Conservation (phyloP, 2,797 vertebrate genomes). For the Synanceia verrucosa region DNA sequence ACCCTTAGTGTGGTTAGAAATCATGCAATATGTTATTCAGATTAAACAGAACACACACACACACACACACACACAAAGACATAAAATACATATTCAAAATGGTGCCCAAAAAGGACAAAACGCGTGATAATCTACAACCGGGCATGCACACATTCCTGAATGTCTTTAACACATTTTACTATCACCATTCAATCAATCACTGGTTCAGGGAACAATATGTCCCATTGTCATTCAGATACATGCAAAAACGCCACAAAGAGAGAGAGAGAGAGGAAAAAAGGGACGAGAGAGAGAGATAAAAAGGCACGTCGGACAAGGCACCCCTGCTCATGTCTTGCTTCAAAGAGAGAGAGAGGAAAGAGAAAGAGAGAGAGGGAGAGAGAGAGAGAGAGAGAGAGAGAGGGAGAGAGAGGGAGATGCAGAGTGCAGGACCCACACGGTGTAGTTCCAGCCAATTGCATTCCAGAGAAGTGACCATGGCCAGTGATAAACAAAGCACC, state of each 20-base stretch:
- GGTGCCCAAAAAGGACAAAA: slow-evolving; percentile 31
- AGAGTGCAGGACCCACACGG: slow-evolving; percentile 86
- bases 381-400: slow-evolving; percentile 45
- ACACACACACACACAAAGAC: background rate
- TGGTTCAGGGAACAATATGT: slow-evolving; percentile 71
- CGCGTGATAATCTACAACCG: slow-evolving; percentile 31
- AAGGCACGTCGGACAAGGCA: slow-evolving; percentile 76
- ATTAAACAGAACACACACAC: slow-evolving; percentile 8
- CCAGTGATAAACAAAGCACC: slow-evolving; percentile 85
- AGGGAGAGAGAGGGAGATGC: slow-evolving; percentile 61
- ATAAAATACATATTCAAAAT: slow-evolving; percentile 26
- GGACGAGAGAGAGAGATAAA: slow-evolving; percentile 54
- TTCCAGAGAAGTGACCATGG: slow-evolving; percentile 88
- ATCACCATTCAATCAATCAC: slow-evolving; percentile 68
- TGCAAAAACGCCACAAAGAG: slow-evolving; percentile 62
- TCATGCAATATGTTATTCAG: slow-evolving; percentile 16
- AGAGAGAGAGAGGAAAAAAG: slow-evolving; percentile 38
- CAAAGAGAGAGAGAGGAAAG: slow-evolving; percentile 58
- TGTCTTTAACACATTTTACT: slow-evolving; percentile 44
- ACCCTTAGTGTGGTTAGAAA: slow-evolving; percentile 19
- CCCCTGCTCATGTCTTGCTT: slow-evolving; percentile 80
- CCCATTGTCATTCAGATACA: slow-evolving; percentile 78
- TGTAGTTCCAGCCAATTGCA: slow-evolving; percentile 88
- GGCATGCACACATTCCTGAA: slow-evolving; percentile 50
- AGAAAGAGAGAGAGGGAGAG: slow-evolving; percentile 59